These are phyloP conservation scores for Ylistrum balloti DNA, from an alignment of 1,140 invertebrate genomes.

Conservation along the genomic window DNA sequence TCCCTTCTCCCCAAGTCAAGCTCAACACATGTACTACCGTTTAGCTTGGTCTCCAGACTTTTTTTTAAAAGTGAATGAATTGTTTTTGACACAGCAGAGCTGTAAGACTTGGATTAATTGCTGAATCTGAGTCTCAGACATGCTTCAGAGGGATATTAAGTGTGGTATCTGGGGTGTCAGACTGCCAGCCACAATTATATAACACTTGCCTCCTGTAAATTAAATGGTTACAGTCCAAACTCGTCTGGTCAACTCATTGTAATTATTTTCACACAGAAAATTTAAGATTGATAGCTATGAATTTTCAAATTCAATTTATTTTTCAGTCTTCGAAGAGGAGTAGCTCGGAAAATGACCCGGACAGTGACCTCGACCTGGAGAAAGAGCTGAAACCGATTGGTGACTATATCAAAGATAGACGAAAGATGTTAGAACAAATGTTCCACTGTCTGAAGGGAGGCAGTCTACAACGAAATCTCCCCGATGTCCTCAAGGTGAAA, in stretches of 20 bases:
- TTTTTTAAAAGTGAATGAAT: constrained; percentile 30
- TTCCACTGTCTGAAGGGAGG: constrained; percentile 75
- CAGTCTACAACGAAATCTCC: constrained; percentile 76
- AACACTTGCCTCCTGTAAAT: background rate
- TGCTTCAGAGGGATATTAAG: constrained; percentile 13
- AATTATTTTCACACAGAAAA: constrained; percentile 22
- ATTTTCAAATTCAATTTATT: constrained; percentile 17
- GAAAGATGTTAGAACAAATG: constrained; percentile 78
- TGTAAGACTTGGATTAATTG: constrained; percentile 27
- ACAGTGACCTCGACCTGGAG: constrained; percentile 77
- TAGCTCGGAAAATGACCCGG: constrained; percentile 42
- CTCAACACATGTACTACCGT: constrained; percentile 10
- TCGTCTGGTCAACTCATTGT: background rate
- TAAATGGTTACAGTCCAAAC: background rate
- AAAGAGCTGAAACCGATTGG: constrained; percentile 76
- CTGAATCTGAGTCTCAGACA: constrained; percentile 28
- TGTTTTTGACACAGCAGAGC: constrained; percentile 31
- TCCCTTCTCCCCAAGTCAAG: background rate
- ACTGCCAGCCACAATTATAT: background rate
- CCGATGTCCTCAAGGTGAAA: constrained; percentile 78
- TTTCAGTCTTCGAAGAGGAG: constrained; percentile 61
- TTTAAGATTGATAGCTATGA: background rate
- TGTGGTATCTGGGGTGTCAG: background rate
- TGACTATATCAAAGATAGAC: constrained; percentile 73
- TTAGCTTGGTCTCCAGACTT: background rate